phyloP scores from a whole-genome alignment of 2,113 vertebrate species.

The Gallinago paraguaiae region DNA sequence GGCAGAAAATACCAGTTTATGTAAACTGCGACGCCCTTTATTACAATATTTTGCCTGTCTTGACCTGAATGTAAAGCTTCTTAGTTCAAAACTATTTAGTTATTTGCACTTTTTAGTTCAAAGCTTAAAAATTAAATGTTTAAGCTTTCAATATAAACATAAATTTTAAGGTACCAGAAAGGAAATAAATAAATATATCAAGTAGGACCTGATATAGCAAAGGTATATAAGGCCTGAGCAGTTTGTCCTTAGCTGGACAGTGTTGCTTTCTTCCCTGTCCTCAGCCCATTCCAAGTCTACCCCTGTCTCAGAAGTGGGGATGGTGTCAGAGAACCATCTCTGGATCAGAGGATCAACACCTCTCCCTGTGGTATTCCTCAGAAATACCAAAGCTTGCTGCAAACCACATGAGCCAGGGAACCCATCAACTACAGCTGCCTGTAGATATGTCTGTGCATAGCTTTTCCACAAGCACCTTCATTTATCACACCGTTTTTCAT shows the following conservation, averaged over 20 bases:
- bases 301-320: not conserved
- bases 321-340: not conserved
- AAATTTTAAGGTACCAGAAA: not conserved
- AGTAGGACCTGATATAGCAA: not conserved
- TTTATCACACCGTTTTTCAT: slow-evolving; percentile 24
- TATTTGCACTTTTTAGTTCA: not conserved
- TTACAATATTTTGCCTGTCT: not conserved
- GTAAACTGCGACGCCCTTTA: not conserved
- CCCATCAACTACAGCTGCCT: not conserved
- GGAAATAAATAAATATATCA: not conserved
- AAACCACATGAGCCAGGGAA: not conserved
- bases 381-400: not conserved
- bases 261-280: not conserved
- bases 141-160: not conserved
- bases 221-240: not conserved
- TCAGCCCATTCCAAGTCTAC: not conserved
- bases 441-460: not conserved
- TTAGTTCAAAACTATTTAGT: not conserved
- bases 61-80: not conserved
- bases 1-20: not conserved
- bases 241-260: not conserved
- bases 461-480: not conserved
- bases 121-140: not conserved
- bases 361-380: not conserved
- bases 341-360: not conserved